phyloP scores from a whole-genome alignment of 2,888 invertebrate species.

The Sarcophaga carnaria region DNA sequence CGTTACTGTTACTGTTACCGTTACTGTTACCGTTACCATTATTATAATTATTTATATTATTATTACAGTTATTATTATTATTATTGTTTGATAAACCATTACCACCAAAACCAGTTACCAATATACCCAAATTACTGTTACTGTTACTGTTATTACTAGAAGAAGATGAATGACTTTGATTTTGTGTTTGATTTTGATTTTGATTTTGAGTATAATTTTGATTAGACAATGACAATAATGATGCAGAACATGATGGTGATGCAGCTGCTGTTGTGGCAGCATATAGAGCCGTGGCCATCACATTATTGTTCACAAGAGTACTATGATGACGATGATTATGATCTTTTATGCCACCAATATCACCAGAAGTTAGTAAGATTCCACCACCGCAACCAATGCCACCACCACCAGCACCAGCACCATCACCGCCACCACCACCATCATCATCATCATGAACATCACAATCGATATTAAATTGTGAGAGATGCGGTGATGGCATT shows the following conservation, averaged over 20 bases:
- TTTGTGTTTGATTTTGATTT: conserved; percentile 61
- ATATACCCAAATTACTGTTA: conserved; percentile 64
- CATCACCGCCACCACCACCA: conserved; percentile 52
- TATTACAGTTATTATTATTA: conserved; percentile 55
- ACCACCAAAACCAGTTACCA: conserved; percentile 68
- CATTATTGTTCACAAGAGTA: conserved; percentile 44
- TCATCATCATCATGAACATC: conserved; percentile 17
- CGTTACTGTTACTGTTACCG: conserved; percentile 70
- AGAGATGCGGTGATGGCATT: conserved; percentile 45
- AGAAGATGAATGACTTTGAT: conserved; percentile 68
- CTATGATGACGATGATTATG: conserved; percentile 68
- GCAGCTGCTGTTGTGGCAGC: conserved; percentile 45
- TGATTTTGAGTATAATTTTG: conserved; percentile 62
- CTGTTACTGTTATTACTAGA: conserved; percentile 61
- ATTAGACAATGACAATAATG: conserved; percentile 69
- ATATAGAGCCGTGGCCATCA: conserved; percentile 45
- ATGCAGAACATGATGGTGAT: conserved; percentile 65
- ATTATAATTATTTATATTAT: conserved; percentile 13
- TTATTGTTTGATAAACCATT: conserved; percentile 65
- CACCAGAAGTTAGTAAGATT: conserved; percentile 57
- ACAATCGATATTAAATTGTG: conserved; percentile 7
- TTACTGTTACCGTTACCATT: conserved; percentile 71
- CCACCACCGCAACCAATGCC: conserved; percentile 53
- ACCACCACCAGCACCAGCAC: conserved; percentile 46
- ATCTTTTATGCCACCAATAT: conserved; percentile 57